Evolutionary conservation across 2,888 invertebrate species (phyloP).

Genomic region (Linyphia triangularis): DNA sequence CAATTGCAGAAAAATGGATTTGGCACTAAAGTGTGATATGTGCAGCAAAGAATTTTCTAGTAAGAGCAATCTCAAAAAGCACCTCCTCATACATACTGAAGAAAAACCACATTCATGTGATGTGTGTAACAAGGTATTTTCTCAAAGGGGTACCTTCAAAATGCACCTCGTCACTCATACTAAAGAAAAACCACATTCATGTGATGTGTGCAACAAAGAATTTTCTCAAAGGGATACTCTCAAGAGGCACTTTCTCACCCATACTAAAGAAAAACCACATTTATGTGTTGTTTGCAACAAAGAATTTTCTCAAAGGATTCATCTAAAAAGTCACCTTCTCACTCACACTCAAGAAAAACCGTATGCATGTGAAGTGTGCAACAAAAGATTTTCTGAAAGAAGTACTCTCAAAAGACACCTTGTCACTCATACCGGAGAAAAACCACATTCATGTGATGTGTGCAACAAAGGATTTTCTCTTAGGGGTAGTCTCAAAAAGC

Average conservation of each 20-base stretch:
- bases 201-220: conserved; percentile 11
- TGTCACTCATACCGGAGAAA: conserved; percentile 13
- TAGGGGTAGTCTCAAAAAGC: conserved; percentile 27
- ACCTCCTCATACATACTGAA: neutral
- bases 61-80: neutral
- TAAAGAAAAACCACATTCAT: neutral
- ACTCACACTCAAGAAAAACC: conserved; percentile 22
- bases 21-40: neutral
- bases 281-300: conserved; percentile 32
- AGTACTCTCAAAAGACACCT: conserved; percentile 8
- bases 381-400: conserved; percentile 19
- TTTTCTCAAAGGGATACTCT: neutral
- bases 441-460: conserved; percentile 30
- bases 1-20: too few relatives aligned
- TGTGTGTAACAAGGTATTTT: neutral
- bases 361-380: conserved; percentile 20
- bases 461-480: conserved; percentile 11
- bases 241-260: neutral
- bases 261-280: neutral
- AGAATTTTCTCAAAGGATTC: neutral
- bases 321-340: conserved; percentile 23
- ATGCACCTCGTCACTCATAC: neutral
- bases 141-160: neutral
- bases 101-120: conserved; percentile 1
- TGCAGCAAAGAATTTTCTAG: neutral